Evolutionary conservation across 1,140 invertebrate species (phyloP).

Genomic region (Orchesella cincta): DNA sequence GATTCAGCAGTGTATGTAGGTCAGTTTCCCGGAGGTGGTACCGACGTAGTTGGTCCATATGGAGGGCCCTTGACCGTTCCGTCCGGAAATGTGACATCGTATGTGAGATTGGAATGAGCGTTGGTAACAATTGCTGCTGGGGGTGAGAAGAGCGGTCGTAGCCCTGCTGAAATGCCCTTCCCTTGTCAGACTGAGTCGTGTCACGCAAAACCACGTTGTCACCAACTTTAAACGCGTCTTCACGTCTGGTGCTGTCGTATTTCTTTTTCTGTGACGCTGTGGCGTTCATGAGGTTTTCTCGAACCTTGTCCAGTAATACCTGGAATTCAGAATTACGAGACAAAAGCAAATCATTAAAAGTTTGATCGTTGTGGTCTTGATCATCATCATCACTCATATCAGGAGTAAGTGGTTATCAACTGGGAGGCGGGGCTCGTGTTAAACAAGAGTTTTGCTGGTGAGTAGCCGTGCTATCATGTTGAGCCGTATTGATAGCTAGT

Average conservation of each 20-base stretch:
- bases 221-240: not conserved
- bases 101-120: not conserved
- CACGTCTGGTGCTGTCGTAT: not conserved
- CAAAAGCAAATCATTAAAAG: no score
- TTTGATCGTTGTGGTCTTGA: not conserved
- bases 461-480: slow-evolving; percentile 12
- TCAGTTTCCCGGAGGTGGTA: no score
- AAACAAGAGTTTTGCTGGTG: slow-evolving; percentile 6
- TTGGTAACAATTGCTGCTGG: not conserved
- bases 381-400: not conserved
- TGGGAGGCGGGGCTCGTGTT: slow-evolving; percentile 24
- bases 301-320: not conserved
- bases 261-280: not conserved
- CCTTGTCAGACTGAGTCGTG: not conserved
- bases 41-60: no score
- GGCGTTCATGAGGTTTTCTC: not conserved
- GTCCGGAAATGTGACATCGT: not conserved
- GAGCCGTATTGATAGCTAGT: slow-evolving; percentile 25
- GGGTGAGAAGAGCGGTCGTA: not conserved
- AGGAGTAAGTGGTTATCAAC: slow-evolving; percentile 20
- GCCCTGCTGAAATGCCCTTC: not conserved
- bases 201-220: not conserved
- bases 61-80: not conserved
- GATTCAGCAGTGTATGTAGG: no score
- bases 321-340: not conserved